Evolutionary conservation across 2,113 vertebrate genomes (phyloP).

Genomic region (Myrmecophaga tridactyla): DNA sequence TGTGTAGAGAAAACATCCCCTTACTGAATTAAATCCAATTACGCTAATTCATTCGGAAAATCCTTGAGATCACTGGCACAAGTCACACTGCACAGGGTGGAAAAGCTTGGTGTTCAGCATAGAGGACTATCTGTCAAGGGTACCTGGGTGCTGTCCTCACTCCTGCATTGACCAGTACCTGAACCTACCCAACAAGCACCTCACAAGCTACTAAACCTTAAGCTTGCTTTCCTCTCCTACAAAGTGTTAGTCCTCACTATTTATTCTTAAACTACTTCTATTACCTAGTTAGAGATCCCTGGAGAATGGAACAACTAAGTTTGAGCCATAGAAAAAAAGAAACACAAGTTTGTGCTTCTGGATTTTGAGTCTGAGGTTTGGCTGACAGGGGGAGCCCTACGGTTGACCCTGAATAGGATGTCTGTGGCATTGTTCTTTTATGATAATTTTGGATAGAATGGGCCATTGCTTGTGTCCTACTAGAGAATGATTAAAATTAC

Average conservation of each 20-base stretch:
- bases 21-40: conserved; percentile 68
- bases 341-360: conserved; percentile 28
- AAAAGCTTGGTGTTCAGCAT: neutral
- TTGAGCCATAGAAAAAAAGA: conserved; percentile 33
- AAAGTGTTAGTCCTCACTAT: neutral
- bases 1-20: conserved; percentile 42
- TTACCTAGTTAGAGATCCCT: conserved; percentile 11
- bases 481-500: neutral
- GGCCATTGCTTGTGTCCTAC: neutral
- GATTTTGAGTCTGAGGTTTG: neutral
- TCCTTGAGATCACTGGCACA: conserved; percentile 41
- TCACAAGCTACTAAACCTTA: neutral
- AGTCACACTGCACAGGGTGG: conserved; percentile 25
- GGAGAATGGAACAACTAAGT: neutral
- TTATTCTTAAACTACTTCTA: conserved; percentile 35
- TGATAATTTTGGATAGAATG: neutral
- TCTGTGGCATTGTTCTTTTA: neutral
- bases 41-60: conserved; percentile 75
- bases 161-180: neutral
- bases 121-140: neutral
- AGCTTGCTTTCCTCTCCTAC: conserved; percentile 10
- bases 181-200: conserved; percentile 20
- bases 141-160: conserved; percentile 50
- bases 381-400: neutral
- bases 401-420: neutral